These are phyloP conservation scores for Wasmannia auropunctata DNA, from an alignment of 1,140 invertebrate species.

Conservation along the genomic window DNA sequence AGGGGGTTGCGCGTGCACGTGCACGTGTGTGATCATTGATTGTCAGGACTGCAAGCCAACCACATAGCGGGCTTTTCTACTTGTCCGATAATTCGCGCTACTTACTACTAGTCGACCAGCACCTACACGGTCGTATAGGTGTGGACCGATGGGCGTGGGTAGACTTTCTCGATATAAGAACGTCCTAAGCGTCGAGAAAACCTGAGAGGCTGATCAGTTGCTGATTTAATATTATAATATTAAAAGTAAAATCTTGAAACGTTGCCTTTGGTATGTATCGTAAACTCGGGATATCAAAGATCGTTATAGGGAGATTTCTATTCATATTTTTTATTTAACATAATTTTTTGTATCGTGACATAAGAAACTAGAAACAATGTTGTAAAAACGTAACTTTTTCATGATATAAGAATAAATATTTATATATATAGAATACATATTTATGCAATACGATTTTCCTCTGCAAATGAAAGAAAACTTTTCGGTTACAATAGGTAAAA, in stretches of 20 bases:
- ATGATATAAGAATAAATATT: neutral
- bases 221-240: neutral
- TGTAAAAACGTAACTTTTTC: neutral
- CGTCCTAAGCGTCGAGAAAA: slow-evolving; percentile 38
- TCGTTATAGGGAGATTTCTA: neutral
- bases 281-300: neutral
- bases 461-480: neutral
- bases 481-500: neutral
- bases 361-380: neutral
- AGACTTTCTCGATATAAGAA: slow-evolving; percentile 44
- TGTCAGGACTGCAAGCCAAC: slow-evolving; percentile 66
- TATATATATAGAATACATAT: neutral
- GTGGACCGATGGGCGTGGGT: slow-evolving; percentile 18
- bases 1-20: slow-evolving; percentile 42
- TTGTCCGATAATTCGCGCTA: slow-evolving; percentile 76
- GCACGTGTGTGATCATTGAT: slow-evolving; percentile 63
- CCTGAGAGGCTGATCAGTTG: neutral
- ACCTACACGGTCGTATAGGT: slow-evolving; percentile 16
- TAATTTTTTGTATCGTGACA: neutral
- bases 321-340: neutral
- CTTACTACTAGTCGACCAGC: slow-evolving; percentile 72
- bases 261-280: neutral
- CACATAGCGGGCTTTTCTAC: slow-evolving; percentile 76
- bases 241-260: neutral
- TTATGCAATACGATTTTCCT: neutral